Evolutionary conservation across 2,797 vertebrate species (phyloP).

Genomic region (Mastacembelus armatus): DNA sequence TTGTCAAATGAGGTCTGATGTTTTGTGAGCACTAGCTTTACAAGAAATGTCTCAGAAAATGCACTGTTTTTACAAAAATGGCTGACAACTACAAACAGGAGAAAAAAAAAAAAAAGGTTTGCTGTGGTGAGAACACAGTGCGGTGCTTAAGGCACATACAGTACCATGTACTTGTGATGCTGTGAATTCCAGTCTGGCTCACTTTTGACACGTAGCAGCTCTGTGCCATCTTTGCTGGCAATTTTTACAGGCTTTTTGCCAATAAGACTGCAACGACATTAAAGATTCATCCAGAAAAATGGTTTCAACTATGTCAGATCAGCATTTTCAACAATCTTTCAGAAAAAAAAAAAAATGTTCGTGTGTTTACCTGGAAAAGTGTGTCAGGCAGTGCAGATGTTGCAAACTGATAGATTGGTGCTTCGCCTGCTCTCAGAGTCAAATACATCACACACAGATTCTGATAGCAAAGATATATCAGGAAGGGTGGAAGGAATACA

Average conservation of each 20-base stretch:
- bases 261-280: constrained; percentile 14
- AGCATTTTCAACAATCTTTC: constrained; percentile 27
- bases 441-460: constrained; percentile 55
- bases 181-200: constrained; percentile 49
- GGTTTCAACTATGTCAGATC: constrained; percentile 30
- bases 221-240: constrained; percentile 45
- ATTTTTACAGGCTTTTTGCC: constrained; percentile 16
- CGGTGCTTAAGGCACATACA: constrained; percentile 40
- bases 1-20: constrained; percentile 31
- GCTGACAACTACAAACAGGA: constrained; percentile 27
- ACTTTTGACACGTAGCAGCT: constrained; percentile 52
- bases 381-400: constrained; percentile 40
- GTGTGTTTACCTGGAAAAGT: constrained; percentile 36
- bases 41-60: constrained; percentile 31
- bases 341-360: constrained; percentile 25
- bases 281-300: constrained; percentile 20
- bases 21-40: constrained; percentile 25
- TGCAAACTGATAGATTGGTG: constrained; percentile 61
- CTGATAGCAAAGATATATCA: constrained; percentile 43
- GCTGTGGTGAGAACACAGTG: constrained; percentile 45
- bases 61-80: constrained; percentile 32
- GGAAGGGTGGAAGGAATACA: constrained; percentile 21
- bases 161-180: constrained; percentile 52
- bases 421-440: constrained; percentile 27
- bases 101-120: constrained; percentile 37